Percentiles rank a stretch among this genome's conserved stretches.
phyloP scores from a whole-genome alignment of 2,797 vertebrate genomes.

The Semotilus atromaculatus region DNA sequence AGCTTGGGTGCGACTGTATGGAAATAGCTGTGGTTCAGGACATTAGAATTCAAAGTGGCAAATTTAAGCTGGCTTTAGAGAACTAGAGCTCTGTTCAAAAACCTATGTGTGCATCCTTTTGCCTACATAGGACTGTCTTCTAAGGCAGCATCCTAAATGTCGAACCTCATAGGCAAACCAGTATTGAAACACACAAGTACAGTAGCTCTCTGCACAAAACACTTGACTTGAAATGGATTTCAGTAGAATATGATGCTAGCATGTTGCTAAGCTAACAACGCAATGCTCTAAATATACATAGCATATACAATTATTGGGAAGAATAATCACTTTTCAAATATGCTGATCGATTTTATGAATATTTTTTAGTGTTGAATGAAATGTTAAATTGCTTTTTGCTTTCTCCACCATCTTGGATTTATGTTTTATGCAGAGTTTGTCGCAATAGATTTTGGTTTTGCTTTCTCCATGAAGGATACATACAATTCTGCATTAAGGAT shows the following conservation, averaged over 20 bases:
- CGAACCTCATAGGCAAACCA: too few species aligned
- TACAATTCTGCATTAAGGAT: not conserved
- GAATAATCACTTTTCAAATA: not conserved
- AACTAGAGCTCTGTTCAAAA: constrained; percentile 6
- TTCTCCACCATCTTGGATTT: not conserved
- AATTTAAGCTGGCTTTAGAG: constrained; percentile 28
- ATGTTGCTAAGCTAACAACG: not conserved
- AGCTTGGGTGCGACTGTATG: not conserved
- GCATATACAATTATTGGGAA: not conserved
- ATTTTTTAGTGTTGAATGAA: not conserved
- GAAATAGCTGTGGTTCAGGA: constrained; percentile 12
- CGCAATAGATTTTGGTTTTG: not conserved
- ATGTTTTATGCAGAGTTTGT: not conserved
- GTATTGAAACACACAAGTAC: not conserved
- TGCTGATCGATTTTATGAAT: not conserved
- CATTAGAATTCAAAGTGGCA: constrained; percentile 33
- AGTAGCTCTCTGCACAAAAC: not conserved
- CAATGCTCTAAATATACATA: not conserved
- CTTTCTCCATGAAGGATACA: not conserved
- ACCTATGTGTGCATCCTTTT: not conserved
- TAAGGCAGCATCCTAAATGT: not conserved
- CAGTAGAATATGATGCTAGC: not conserved
- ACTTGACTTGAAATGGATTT: not conserved
- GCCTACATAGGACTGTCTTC: not conserved
- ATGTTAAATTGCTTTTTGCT: not conserved